These are phyloP conservation scores for Galeruca laticollis DNA, from an alignment of 2,888 invertebrate genomes.

Conservation along the genomic window DNA sequence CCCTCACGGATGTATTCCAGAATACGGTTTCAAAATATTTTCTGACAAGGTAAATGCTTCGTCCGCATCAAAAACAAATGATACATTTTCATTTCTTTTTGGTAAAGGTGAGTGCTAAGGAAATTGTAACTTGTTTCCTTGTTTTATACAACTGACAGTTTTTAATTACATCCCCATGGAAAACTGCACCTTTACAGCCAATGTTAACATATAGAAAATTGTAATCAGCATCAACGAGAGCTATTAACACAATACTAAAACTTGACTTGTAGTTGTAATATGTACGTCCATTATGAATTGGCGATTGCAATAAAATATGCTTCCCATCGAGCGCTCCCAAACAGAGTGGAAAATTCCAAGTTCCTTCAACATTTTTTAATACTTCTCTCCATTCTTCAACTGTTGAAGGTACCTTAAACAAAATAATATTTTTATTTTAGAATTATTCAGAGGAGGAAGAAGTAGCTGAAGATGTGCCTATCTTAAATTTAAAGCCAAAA, in stretches of 20 bases:
- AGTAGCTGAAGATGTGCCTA: not conserved
- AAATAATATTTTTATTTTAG: not conserved
- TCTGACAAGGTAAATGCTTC: slow-evolving; percentile 17
- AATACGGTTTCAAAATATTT: slow-evolving; percentile 28
- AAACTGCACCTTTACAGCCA: slow-evolving; percentile 30
- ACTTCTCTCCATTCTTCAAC: not conserved
- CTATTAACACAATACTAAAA: slow-evolving; percentile 34
- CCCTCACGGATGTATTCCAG: not conserved
- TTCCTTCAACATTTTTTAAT: not conserved
- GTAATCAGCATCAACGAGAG: no score
- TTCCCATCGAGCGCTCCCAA: slow-evolving; percentile 20
- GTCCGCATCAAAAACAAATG: slow-evolving; percentile 25
- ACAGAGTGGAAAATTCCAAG: not conserved
- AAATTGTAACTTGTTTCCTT: not conserved
- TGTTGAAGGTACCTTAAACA: not conserved
- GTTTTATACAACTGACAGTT: not conserved
- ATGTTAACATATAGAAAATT: slow-evolving; percentile 22
- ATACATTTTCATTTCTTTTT: slow-evolving; percentile 22
- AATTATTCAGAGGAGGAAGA: not conserved
- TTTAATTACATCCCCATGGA: slow-evolving; percentile 31
- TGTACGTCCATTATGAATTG: slow-evolving; percentile 27
- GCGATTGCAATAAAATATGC: slow-evolving; percentile 28
- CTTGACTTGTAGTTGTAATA: slow-evolving; percentile 38
- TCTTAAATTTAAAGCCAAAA: not conserved
- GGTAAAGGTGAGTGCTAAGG: not conserved